Percentiles rank a stretch among this genome's conserved stretches.
These are phyloP conservation scores for Sapajus apella DNA, from an alignment of 2,113 vertebrate genomes.

Conservation along the genomic window DNA sequence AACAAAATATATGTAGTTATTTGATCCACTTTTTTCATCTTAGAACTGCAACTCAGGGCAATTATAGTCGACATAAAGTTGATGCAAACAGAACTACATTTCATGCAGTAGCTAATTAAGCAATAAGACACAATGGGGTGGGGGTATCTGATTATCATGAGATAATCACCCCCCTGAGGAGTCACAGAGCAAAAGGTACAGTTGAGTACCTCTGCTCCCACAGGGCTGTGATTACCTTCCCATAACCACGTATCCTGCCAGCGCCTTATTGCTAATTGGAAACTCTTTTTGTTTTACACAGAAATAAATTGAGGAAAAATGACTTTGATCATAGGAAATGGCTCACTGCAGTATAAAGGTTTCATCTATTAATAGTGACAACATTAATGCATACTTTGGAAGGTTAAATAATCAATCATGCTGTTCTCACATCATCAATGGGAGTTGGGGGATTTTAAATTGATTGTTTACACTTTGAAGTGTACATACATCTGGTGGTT, in stretches of 20 bases:
- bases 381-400: constrained; percentile 45
- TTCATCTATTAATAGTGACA: constrained; percentile 49
- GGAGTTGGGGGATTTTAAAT: neutral
- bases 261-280: constrained; percentile 65
- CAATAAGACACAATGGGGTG: constrained; percentile 74
- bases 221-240: constrained; percentile 73
- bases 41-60: constrained; percentile 78
- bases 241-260: constrained; percentile 42
- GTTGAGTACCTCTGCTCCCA: constrained; percentile 71
- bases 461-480: constrained; percentile 20
- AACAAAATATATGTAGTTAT: constrained; percentile 85
- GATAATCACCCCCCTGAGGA: constrained; percentile 79
- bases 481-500: neutral
- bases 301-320: constrained; percentile 62
- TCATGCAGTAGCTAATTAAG: constrained; percentile 83
- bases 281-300: constrained; percentile 60
- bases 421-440: constrained; percentile 24
- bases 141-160: constrained; percentile 64
- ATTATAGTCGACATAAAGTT: constrained; percentile 83
- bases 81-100: constrained; percentile 82
- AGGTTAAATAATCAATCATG: constrained; percentile 17
- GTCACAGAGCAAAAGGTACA: constrained; percentile 52
- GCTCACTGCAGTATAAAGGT: constrained; percentile 11
- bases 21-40: constrained; percentile 81
- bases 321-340: constrained; percentile 62